Evolutionary conservation across 2,888 invertebrate species (phyloP), one percentile per base, ranked within the genome.

Genomic region (Hirtodrosophila trivittata): DNA sequence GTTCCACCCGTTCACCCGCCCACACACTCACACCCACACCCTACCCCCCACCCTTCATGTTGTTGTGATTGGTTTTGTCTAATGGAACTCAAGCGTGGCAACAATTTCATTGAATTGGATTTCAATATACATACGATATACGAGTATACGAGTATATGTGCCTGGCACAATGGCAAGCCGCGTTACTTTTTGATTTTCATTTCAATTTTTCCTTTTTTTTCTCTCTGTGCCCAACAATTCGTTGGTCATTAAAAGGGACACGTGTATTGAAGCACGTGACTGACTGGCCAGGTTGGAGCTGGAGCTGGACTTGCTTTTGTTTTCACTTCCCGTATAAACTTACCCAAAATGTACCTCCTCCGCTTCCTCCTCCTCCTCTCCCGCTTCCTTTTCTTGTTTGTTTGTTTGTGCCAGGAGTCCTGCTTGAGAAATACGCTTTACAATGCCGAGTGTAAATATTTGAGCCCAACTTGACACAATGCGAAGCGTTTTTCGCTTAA

Each of bases 171-270:
- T 16, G 43, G 42, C 28, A 76, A 69, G 70, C 50, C 49, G 70
- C 67, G 67, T 77, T 77, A 66, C 69, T 68, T 70, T 82, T 77
- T 75, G 70, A 74, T 76, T 83, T 75, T 68, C 26, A 49, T 59
- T 49, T 13, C 21, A 39, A 43, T 54, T 60, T 55, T 38, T 32
- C 33, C 10, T 37, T 16, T 25, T 12, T 6, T 5, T 13, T 16
- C 13, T 6, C 3, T 45, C 21, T 37, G 39, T 56, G 52, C 64
- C 74, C 68, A 76, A 62, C 86, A 80, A 88, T 87, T 86, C 83
- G 84, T 75, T 86, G 89, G 89, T 89, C 89, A 89, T 89, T 90
- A 89, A 90, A 88, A 88, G 84, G 73, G 89, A 87, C 89, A 90
- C 89, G 89, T 89, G 89, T 84, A 81, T 56, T 72, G 69, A 76